phyloP scores from a whole-genome alignment of 2,888 invertebrate genomes.

The Torymus aiolomorphi region DNA sequence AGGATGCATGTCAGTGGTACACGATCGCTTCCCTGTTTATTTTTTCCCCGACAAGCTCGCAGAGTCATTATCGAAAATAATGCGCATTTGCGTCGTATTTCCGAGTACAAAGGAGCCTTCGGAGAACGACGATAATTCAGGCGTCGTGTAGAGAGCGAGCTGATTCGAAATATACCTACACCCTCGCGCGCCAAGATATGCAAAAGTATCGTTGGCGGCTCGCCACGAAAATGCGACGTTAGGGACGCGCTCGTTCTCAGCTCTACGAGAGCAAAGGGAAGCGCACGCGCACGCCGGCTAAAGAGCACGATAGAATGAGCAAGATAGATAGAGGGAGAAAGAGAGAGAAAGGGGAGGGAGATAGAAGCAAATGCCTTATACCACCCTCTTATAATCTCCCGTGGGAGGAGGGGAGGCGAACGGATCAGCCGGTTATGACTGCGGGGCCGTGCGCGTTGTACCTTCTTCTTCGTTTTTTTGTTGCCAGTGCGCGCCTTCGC shows the following conservation, averaged over 20 bases:
- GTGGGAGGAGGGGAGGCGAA: conserved; percentile 59
- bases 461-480: conserved; percentile 61
- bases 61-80: conserved; percentile 42
- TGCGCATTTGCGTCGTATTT: conserved; percentile 37
- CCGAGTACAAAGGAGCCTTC: conserved; percentile 45
- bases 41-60: too few relatives aligned
- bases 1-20: too few relatives aligned
- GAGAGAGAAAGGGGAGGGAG: conserved; percentile 33
- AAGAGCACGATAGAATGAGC: conserved; percentile 10
- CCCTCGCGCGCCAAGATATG: conserved; percentile 54
- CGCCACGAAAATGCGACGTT: conserved; percentile 60
- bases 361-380: conserved; percentile 62
- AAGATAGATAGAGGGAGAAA: conserved; percentile 12
- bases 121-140: conserved; percentile 52
- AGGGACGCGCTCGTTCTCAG: conserved; percentile 48
- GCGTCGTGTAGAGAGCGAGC: conserved; percentile 32
- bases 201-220: conserved; percentile 61
- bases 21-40: too few relatives aligned
- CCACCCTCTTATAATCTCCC: conserved; percentile 69
- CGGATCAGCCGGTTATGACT: conserved; percentile 73
- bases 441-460: conserved; percentile 56
- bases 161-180: conserved; percentile 51
- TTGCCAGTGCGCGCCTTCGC: conserved; percentile 31
- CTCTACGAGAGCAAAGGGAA: conserved; percentile 30
- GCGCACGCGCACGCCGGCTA: not conserved